phyloP scores from a whole-genome alignment of 1,140 invertebrate species.

The Plectus sambesii region DNA sequence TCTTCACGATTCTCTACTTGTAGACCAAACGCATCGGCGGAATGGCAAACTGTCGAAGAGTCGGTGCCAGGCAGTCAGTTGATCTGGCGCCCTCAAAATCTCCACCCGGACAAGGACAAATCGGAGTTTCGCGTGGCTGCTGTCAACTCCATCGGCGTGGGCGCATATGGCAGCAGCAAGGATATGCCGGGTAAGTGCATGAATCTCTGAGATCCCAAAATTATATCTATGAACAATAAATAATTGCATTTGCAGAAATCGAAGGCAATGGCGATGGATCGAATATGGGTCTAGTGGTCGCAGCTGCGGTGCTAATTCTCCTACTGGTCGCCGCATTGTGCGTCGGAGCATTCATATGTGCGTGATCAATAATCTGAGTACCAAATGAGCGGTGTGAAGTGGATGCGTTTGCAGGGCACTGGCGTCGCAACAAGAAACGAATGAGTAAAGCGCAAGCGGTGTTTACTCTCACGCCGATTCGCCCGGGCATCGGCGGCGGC shows the following conservation, averaged over 20 bases:
- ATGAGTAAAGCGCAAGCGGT: slow-evolving; percentile 17
- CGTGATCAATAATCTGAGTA: slow-evolving; percentile 1
- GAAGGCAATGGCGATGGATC: slow-evolving; percentile 1
- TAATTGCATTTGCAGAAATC: no score
- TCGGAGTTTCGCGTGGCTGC: slow-evolving; percentile 40
- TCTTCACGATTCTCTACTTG: no score
- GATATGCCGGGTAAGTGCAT: neutral
- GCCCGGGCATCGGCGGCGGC: slow-evolving; percentile 16
- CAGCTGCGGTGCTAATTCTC: slow-evolving; percentile 7
- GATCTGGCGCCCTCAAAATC: slow-evolving; percentile 21
- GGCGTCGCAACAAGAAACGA: slow-evolving; percentile 24
- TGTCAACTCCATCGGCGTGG: slow-evolving; percentile 42
- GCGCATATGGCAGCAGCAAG: slow-evolving; percentile 34
- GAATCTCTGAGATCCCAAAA: slow-evolving; percentile 4
- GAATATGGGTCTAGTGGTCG: slow-evolving; percentile 11
- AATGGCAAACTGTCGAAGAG: slow-evolving; percentile 44
- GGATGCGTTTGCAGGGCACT: no score
- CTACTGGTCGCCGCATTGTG: slow-evolving; percentile 3
- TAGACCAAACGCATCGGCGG: slow-evolving; percentile 33
- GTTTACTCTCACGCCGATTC: slow-evolving; percentile 29
- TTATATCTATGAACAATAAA: no score
- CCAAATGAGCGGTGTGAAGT: no score
- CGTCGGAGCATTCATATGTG: neutral
- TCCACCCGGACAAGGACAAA: slow-evolving; percentile 17
- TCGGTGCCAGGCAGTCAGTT: slow-evolving; percentile 30